Conservation (phyloP, 2,888 invertebrate genomes). For the Mayetiola destructor region DNA sequence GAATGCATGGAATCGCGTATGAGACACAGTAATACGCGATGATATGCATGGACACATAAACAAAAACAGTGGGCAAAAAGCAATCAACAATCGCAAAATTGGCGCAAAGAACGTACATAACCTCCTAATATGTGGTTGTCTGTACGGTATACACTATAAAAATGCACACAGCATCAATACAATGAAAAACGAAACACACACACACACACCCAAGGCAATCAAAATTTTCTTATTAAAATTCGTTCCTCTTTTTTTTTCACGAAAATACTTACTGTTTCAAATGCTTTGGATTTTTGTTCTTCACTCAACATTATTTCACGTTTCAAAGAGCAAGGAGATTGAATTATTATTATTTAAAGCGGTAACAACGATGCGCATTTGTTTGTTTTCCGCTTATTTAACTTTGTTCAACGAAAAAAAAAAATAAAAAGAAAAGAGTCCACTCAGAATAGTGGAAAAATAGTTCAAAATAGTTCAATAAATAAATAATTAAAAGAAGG, state of each 20-base stretch:
- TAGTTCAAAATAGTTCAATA: too few relatives aligned
- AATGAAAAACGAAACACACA: not conserved
- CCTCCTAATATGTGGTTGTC: conserved; percentile 10
- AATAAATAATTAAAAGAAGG: too few relatives aligned
- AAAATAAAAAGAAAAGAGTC: not conserved
- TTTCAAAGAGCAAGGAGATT: not conserved
- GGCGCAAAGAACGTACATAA: conserved; percentile 12
- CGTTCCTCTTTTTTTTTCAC: not conserved
- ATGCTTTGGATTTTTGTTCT: not conserved
- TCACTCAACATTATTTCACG: conserved; percentile 8
- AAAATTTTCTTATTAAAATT: too few relatives aligned
- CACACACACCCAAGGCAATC: not conserved
- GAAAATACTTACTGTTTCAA: not conserved
- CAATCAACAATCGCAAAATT: not conserved
- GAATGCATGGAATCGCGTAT: too few relatives aligned
- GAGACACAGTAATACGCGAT: not conserved
- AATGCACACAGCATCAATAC: not conserved
- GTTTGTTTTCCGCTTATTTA: too few relatives aligned
- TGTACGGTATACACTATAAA: not conserved
- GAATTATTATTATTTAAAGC: conserved; percentile 9
- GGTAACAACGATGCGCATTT: conserved; percentile 2
- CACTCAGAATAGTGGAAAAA: too few relatives aligned
- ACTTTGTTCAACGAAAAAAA: not conserved
- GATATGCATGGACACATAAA: not conserved
- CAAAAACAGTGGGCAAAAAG: not conserved